Conservation (phyloP, 2,888 invertebrate genomes). For the Drepanosiphum platanoidis region DNA sequence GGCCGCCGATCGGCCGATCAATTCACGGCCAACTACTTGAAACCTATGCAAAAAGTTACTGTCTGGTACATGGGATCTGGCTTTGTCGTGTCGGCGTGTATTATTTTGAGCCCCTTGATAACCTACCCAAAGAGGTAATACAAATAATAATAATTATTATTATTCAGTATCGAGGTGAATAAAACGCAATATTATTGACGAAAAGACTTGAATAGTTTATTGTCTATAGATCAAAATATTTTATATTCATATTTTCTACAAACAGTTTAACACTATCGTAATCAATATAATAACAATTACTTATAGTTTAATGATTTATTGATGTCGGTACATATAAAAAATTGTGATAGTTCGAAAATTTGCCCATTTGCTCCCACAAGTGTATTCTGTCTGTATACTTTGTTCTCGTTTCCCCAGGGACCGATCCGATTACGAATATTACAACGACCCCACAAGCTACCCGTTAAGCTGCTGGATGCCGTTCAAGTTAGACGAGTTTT, state of each 20-base stretch:
- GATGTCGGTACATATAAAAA: too few species aligned
- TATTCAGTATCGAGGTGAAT: neutral
- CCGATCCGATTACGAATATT: constrained; percentile 2
- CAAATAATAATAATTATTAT: neutral
- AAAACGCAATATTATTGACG: too few species aligned
- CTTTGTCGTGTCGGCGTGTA: rapidly evolving
- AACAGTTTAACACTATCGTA: too few species aligned
- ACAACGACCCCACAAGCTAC: constrained; percentile 30
- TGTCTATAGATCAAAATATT: too few species aligned
- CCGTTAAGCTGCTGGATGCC: constrained; percentile 31
- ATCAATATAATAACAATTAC: too few species aligned
- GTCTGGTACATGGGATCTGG: neutral
- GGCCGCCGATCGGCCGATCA: neutral
- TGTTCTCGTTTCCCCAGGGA: neutral
- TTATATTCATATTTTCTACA: too few species aligned
- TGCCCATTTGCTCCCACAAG: too few species aligned
- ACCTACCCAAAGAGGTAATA: constrained; percentile 9
- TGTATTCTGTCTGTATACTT: neutral
- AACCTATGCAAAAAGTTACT: neutral
- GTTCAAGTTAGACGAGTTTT: neutral
- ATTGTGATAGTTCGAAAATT: too few species aligned
- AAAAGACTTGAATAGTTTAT: too few species aligned
- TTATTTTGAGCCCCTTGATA: neutral
- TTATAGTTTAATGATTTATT: too few species aligned
- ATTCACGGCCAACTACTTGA: neutral